Conservation (phyloP, 1,140 invertebrate genomes). For the Schlechtendalia chinensis region DNA sequence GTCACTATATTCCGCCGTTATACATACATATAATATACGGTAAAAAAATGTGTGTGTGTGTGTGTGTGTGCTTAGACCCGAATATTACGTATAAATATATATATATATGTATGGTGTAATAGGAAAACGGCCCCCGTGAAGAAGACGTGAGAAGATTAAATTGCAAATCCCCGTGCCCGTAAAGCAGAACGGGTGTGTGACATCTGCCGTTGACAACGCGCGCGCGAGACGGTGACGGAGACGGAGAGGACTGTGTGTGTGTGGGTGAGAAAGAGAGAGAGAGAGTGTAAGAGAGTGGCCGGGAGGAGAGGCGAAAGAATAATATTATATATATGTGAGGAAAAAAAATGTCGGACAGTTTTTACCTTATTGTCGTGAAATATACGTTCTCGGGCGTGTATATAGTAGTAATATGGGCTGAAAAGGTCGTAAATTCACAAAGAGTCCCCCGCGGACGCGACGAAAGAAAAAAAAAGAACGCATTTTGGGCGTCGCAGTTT, state of each 20-base stretch:
- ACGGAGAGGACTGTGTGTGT: too few species aligned
- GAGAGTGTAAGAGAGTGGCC: too few species aligned
- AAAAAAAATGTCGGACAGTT: slow-evolving; percentile 35
- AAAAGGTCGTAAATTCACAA: slow-evolving; percentile 38
- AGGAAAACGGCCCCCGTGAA: neutral
- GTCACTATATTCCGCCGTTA: neutral
- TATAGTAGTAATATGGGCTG: neutral
- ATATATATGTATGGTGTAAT: neutral
- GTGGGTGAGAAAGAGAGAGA: too few species aligned
- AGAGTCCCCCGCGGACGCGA: neutral
- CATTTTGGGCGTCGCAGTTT: slow-evolving; percentile 27
- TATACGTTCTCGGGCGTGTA: neutral
- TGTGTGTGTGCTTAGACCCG: neutral
- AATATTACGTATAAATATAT: neutral
- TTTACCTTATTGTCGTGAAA: slow-evolving; percentile 47
- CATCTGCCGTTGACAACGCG: slow-evolving; percentile 47
- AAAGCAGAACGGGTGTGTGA: slow-evolving; percentile 46
- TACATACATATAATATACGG: neutral
- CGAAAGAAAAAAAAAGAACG: neutral
- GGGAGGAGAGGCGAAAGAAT: too few species aligned
- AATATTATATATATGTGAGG: too few species aligned
- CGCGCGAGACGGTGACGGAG: neutral
- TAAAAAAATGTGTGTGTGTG: neutral
- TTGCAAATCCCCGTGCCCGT: slow-evolving; percentile 39
- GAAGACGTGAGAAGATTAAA: slow-evolving; percentile 47